Evolutionary conservation across 2,113 vertebrate genomes (phyloP).

Genomic region (Nibea albiflora): DNA sequence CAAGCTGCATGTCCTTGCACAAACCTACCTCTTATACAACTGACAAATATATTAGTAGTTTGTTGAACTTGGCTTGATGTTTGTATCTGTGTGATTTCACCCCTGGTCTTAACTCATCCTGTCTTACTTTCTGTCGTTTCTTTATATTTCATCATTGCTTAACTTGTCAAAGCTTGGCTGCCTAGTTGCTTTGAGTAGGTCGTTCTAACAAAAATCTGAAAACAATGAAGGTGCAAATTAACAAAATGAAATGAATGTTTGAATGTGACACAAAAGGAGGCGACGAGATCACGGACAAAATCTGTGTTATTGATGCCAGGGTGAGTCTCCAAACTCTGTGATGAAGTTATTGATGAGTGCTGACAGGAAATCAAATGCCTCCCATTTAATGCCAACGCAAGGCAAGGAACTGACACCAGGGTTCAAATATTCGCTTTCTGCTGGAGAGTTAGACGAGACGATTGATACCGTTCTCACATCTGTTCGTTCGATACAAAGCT

Average conservation of each 20-base stretch:
- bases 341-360: conserved; percentile 35
- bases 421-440: not conserved
- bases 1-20: not conserved
- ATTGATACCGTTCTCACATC: not conserved
- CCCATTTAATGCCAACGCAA: not conserved
- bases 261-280: not conserved
- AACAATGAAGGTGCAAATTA: not conserved
- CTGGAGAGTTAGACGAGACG: not conserved
- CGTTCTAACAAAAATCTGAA: not conserved
- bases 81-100: not conserved
- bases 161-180: not conserved
- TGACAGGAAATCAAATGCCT: not conserved
- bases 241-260: not conserved
- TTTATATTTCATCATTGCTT: not conserved
- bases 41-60: not conserved
- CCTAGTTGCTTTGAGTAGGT: not conserved
- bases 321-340: conserved; percentile 42
- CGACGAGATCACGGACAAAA: not conserved
- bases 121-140: not conserved
- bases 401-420: not conserved
- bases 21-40: not conserved
- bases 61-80: not conserved
- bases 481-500: too few relatives aligned
- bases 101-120: not conserved
- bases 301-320: not conserved